These are phyloP conservation scores for Tinea trinotella DNA, from an alignment of 2,888 invertebrate species.

Conservation along the genomic window DNA sequence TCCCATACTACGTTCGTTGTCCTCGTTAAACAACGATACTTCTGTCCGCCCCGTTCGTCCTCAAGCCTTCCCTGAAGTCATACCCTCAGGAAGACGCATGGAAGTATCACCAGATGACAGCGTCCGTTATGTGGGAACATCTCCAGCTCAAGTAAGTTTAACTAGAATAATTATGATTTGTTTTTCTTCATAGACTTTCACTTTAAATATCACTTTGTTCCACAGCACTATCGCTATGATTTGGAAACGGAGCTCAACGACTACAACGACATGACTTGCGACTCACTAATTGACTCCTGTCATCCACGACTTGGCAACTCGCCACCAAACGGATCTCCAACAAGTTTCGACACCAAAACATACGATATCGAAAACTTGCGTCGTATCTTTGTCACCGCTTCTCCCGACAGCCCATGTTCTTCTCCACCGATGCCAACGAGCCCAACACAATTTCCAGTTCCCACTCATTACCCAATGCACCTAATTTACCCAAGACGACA, in stretches of 20 bases:
- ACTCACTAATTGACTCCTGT: slow-evolving; percentile 37
- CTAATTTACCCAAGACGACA: slow-evolving; percentile 40
- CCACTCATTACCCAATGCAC: slow-evolving; percentile 75
- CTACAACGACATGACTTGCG: slow-evolving; percentile 50
- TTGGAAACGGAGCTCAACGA: slow-evolving; percentile 54
- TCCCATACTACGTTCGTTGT: slow-evolving; percentile 70
- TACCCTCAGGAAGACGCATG: slow-evolving; percentile 20
- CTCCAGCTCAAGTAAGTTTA: slow-evolving; percentile 39
- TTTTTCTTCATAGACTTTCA: slow-evolving; percentile 8
- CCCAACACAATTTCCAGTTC: slow-evolving; percentile 81
- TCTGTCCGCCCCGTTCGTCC: slow-evolving; percentile 35
- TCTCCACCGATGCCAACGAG: slow-evolving; percentile 89
- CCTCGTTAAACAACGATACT: slow-evolving; percentile 64
- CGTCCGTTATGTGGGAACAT: slow-evolving; percentile 43
- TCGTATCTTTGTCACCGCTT: slow-evolving; percentile 39
- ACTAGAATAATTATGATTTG: neutral
- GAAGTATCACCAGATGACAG: slow-evolving; percentile 31
- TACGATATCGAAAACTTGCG: slow-evolving; percentile 45
- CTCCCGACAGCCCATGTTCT: slow-evolving; percentile 43
- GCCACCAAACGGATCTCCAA: slow-evolving; percentile 43
- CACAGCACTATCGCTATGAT: slow-evolving; percentile 49
- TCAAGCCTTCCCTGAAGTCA: slow-evolving; percentile 27
- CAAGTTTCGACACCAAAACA: slow-evolving; percentile 37
- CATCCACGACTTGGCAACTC: slow-evolving; percentile 51
- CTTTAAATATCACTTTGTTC: neutral